Percentiles rank a stretch among this genome's conserved stretches.
Evolutionary conservation across 2,113 vertebrate genomes (phyloP).

Genomic region (Erythrocercus mccallii): DNA sequence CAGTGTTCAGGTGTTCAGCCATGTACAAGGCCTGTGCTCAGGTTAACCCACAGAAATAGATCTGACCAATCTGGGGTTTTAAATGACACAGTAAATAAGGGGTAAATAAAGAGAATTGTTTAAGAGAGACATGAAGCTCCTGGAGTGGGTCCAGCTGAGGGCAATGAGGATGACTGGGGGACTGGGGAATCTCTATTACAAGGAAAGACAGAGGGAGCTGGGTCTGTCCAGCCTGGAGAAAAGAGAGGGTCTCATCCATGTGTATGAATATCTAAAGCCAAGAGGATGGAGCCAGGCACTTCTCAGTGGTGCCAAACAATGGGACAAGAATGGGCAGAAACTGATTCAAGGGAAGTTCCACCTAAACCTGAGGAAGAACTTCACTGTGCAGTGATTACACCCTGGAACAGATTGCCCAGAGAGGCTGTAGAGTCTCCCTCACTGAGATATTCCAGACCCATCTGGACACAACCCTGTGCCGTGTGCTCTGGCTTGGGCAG

Average conservation of each 20-base stretch:
- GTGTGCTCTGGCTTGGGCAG: background rate
- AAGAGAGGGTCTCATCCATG: background rate
- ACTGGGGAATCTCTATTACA: background rate
- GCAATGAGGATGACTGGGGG: background rate
- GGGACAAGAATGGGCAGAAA: background rate
- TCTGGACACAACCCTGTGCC: background rate
- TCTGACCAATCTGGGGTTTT: accelerated
- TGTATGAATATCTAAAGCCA: background rate
- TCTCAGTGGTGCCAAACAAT: background rate
- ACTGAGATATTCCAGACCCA: background rate
- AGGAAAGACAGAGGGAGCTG: background rate
- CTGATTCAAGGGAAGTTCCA: too few relatives aligned
- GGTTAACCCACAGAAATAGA: background rate
- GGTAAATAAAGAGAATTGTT: background rate
- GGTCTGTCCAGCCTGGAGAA: background rate
- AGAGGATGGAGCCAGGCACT: background rate
- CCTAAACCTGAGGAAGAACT: background rate
- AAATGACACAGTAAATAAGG: accelerated
- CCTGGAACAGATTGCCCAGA: background rate
- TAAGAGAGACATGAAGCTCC: background rate
- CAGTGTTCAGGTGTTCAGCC: background rate
- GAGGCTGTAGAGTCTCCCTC: background rate
- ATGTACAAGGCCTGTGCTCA: accelerated
- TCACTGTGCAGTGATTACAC: background rate
- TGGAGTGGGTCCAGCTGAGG: background rate